Base-by-base conservation (phyloP, 2,113 vertebrate species). In the Poeciliopsis prolifica region DNA sequence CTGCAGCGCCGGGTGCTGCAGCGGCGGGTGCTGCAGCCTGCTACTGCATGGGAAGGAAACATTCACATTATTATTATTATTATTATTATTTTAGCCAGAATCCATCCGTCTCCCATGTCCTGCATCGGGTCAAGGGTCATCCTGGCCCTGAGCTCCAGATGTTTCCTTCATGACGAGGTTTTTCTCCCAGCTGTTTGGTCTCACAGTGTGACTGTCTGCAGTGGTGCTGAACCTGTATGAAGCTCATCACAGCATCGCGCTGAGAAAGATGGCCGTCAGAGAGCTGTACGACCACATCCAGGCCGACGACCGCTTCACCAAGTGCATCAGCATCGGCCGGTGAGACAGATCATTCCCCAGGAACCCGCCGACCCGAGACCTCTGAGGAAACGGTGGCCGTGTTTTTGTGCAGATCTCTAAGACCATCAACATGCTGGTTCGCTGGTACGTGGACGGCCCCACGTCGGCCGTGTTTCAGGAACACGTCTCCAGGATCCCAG, bases 391-490 rank as follows among this genome's bases (percentile, higher is more conserved):
- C 22, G 51, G 51, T n/a, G 2, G 7, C 8, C 7, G n/a, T 54
- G 51, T 54, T 54, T 54, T 2, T 8, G 22, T 54, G 51, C 88
- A 99, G 98, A 97, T 99, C 84, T 99, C 98, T 0, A 99, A 99
- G 89, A 97, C 95, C 0, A 96, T 99, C 87, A 99, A 98, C 87
- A 99, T 98, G 97, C 86, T 99, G 63, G 96, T 98, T 68, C 94
- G 97, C 77, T 99, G 98, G 97, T 81, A 93, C 0, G 89, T 93
- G 72, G 97, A 99, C 0, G 98, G 98, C 33, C 92, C 95, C 0
- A 54, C 92, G 28, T 98, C 97, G 11, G 4, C 90, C 4, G 93
- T 71, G 63, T 97, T 99, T 85, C 95, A 94, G 88, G 95, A 97
- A 67, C 98, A 99, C 0, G 92, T 98, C 64, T 94, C 95, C 78